Percentiles rank a stretch among this genome's conserved stretches.
Conservation (phyloP, 2,888 invertebrate genomes). For the Acrocyrtus sp. region DNA sequence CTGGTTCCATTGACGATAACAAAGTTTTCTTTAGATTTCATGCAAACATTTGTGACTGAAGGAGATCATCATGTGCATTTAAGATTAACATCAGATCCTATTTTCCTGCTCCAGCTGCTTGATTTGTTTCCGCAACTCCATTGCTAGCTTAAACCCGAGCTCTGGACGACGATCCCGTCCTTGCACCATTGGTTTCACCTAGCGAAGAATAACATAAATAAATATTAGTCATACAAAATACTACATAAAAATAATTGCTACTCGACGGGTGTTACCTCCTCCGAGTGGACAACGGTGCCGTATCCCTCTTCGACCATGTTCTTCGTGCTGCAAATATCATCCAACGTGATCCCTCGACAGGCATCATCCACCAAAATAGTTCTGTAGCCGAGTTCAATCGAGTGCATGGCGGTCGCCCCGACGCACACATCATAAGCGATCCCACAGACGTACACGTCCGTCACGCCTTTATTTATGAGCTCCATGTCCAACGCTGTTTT, state of each 20-base stretch:
- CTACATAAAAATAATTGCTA: too few species aligned
- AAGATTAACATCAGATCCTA: constrained; percentile 15
- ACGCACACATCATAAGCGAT: constrained; percentile 97
- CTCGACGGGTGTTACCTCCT: too few species aligned
- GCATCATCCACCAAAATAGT: constrained; percentile 91
- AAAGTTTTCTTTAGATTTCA: too few species aligned
- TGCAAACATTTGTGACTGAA: too few species aligned
- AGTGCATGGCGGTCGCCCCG: constrained; percentile 83
- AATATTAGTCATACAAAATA: too few species aligned
- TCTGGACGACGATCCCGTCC: constrained; percentile 88
- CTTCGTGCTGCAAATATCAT: constrained; percentile 86
- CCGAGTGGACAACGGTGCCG: constrained; percentile 83
- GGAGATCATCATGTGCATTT: too few species aligned
- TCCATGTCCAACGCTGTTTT: constrained; percentile 87
- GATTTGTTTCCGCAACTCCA: constrained; percentile 52
- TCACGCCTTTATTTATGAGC: constrained; percentile 81
- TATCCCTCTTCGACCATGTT: constrained; percentile 78
- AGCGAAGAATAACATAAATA: too few species aligned
- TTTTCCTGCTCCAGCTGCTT: constrained; percentile 44
- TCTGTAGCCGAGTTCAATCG: constrained; percentile 88
- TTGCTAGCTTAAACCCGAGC: constrained; percentile 76
- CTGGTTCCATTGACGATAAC: too few species aligned
- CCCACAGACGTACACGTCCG: constrained; percentile 94
- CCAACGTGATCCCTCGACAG: constrained; percentile 85
- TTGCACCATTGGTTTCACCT: constrained; percentile 82